Percentiles rank a stretch among this genome's conserved stretches.
Conservation (phyloP, 2,797 vertebrate species). For the Limosa lapponica region DNA sequence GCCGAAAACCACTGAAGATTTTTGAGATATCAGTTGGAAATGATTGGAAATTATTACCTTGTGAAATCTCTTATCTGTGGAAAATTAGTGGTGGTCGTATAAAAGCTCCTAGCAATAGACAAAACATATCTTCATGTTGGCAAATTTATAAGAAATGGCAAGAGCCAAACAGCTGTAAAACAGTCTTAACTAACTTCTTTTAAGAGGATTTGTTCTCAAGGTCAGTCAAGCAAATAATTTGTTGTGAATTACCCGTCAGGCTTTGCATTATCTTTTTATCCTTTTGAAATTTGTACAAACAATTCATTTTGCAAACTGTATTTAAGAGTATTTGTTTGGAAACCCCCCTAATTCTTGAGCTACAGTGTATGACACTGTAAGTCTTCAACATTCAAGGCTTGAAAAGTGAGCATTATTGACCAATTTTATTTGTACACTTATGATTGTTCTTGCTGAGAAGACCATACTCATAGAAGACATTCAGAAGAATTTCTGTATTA, state of each 20-base stretch:
- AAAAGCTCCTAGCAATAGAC: not conserved
- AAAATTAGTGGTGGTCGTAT: not conserved
- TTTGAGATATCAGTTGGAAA: not conserved
- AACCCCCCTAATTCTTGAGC: not conserved
- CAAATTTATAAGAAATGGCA: not conserved
- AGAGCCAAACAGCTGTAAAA: not conserved
- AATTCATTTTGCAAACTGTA: not conserved
- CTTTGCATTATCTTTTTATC: not conserved
- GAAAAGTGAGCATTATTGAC: not conserved
- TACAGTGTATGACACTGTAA: not conserved
- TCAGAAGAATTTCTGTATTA: not conserved
- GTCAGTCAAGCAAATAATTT: not conserved
- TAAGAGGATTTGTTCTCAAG: not conserved
- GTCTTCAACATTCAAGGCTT: not conserved
- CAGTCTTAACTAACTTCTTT: not conserved
- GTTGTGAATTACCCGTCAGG: not conserved
- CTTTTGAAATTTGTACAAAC: not conserved
- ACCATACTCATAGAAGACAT: not conserved
- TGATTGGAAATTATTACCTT: not conserved
- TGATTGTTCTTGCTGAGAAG: not conserved
- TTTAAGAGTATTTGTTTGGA: not conserved
- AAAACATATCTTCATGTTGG: not conserved
- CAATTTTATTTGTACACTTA: rapidly evolving
- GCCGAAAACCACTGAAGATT: not conserved
- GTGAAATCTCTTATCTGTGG: not conserved